These are phyloP conservation scores for Muraenolepis orangiensis DNA, from an alignment of 2,797 vertebrate species.

Conservation along the genomic window DNA sequence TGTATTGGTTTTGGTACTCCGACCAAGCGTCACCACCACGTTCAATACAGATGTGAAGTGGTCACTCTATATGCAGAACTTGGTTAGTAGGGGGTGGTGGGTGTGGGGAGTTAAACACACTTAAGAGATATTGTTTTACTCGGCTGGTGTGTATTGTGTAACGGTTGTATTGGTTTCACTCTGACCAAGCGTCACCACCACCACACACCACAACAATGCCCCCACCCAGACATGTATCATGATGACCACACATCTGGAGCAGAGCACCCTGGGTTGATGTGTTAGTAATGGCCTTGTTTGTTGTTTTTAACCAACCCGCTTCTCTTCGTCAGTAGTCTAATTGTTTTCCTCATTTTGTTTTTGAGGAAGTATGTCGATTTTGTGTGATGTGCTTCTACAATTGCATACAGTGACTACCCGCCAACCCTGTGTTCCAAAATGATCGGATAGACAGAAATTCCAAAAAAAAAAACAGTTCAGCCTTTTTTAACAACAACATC, in stretches of 20 bases:
- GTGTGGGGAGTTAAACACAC: background rate
- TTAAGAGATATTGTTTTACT: background rate
- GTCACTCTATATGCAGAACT: too few species aligned
- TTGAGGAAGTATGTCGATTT: conserved; percentile 41
- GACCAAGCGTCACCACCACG: too few species aligned
- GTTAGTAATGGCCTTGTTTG: conserved; percentile 10
- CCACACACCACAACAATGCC: background rate
- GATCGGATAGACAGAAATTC: conserved; percentile 4
- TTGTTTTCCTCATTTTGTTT: conserved; percentile 11
- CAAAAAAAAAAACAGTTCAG: background rate
- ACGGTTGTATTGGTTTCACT: background rate
- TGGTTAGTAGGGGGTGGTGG: too few species aligned
- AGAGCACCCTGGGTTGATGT: too few species aligned
- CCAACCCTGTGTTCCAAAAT: background rate
- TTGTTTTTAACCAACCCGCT: conserved; percentile 13
- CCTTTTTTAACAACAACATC: conserved; percentile 8
- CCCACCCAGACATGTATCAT: background rate
- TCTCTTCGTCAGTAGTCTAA: too few species aligned
- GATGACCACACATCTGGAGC: background rate
- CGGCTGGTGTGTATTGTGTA: background rate
- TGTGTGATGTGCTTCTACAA: conserved; percentile 16
- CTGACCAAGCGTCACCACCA: background rate
- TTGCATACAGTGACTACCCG: background rate
- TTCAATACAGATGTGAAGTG: too few species aligned
- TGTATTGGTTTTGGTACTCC: too few species aligned